Percentiles rank a stretch among this genome's conserved stretches.
Evolutionary conservation across 2,888 invertebrate genomes (phyloP).

Genomic region (Aleiodes leptofemur): DNA sequence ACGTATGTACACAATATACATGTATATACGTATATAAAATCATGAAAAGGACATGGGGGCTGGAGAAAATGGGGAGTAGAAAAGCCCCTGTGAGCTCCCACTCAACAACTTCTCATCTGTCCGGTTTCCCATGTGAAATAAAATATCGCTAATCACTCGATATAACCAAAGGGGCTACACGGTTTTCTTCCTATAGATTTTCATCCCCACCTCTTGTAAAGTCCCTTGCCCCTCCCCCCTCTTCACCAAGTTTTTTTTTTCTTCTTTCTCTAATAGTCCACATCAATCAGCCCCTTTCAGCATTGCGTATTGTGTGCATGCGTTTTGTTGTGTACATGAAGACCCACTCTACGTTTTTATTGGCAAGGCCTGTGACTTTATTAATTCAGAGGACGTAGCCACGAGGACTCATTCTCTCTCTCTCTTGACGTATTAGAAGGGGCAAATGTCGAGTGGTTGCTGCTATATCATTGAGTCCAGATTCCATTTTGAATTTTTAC

Average conservation of each 20-base stretch:
- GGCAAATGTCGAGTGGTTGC: constrained; percentile 13
- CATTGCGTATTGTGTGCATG: constrained; percentile 16
- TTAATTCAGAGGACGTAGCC: constrained; percentile 57
- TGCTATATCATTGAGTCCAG: not conserved
- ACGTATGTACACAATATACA: constrained; percentile 44
- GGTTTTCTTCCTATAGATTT: constrained; percentile 46
- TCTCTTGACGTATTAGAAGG: constrained; percentile 8
- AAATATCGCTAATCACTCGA: constrained; percentile 75
- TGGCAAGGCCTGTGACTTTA: constrained; percentile 57
- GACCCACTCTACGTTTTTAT: constrained; percentile 43
- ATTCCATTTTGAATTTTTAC: constrained; percentile 13
- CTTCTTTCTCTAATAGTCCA: constrained; percentile 15
- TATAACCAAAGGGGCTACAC: constrained; percentile 63
- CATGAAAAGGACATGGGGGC: constrained; percentile 50
- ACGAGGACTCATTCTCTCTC: not conserved
- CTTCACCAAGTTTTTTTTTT: not conserved
- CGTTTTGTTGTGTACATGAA: constrained; percentile 1
- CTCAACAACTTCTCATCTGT: constrained; percentile 75
- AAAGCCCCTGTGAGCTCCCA: constrained; percentile 73
- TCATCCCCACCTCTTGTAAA: constrained; percentile 37
- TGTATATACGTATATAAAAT: constrained; percentile 34
- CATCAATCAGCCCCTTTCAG: constrained; percentile 24
- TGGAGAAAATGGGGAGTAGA: constrained; percentile 60
- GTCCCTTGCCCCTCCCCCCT: constrained; percentile 1
- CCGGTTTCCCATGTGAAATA: constrained; percentile 76